Evolutionary conservation across 2,888 invertebrate genomes (phyloP).

Genomic region (Pimpla rufipes): DNA sequence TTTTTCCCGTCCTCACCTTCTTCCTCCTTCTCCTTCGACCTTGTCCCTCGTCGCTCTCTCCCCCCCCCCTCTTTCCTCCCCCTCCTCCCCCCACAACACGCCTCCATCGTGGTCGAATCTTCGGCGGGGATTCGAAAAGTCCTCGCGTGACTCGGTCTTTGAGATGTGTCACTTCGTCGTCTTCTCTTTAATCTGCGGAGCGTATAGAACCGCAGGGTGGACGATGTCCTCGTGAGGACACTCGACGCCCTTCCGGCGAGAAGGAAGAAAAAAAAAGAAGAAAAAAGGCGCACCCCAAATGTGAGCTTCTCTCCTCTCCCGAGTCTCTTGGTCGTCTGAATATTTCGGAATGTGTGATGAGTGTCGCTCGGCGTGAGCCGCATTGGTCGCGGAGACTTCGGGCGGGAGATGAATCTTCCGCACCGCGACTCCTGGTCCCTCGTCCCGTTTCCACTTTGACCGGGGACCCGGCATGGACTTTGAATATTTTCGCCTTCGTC

Average conservation of each 20-base stretch:
- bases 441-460: slow-evolving; percentile 22
- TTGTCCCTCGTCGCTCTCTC: no score
- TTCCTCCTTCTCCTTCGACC: neutral
- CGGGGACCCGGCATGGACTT: slow-evolving; percentile 19
- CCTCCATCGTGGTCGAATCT: slow-evolving; percentile 31
- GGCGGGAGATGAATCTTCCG: slow-evolving; percentile 40
- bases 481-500: slow-evolving; percentile 25
- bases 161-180: slow-evolving; percentile 19
- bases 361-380: slow-evolving; percentile 8
- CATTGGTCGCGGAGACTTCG: slow-evolving; percentile 8
- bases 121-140: slow-evolving; percentile 50
- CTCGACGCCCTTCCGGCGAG: slow-evolving; percentile 30
- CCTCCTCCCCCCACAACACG: no score
- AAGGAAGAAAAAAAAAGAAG: neutral
- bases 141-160: slow-evolving; percentile 26
- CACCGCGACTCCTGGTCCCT: slow-evolving; percentile 1
- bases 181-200: slow-evolving; percentile 57
- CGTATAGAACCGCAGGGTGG: slow-evolving; percentile 13
- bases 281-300: slow-evolving; percentile 29
- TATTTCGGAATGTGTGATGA: slow-evolving; percentile 68
- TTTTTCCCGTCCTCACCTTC: slow-evolving; percentile 3
- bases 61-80: no score
- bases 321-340: slow-evolving; percentile 32
- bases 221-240: slow-evolving; percentile 47
- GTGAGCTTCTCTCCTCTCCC: neutral